Percentiles rank a stretch among this genome's conserved stretches.
These are phyloP conservation scores for Salticus scenicus DNA, from an alignment of 2,888 invertebrate species.

Conservation along the genomic window DNA sequence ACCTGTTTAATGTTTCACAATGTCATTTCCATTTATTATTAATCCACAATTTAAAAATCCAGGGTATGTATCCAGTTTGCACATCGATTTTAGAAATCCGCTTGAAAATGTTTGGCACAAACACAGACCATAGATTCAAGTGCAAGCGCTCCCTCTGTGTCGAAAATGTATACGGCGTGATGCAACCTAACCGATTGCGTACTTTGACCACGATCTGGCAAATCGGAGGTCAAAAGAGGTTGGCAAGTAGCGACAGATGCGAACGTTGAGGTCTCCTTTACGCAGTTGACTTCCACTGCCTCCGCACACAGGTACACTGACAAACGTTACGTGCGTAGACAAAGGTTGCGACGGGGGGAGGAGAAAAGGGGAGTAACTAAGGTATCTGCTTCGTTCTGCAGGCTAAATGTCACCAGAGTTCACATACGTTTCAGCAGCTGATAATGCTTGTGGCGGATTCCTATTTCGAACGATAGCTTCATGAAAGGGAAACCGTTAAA, in stretches of 20 bases:
- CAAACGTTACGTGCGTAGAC: constrained; percentile 64
- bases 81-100: not conserved
- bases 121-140: not conserved
- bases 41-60: not conserved
- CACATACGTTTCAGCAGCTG: constrained; percentile 59
- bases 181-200: constrained; percentile 36
- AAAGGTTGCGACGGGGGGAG: constrained; percentile 47
- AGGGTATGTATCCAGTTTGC: not conserved
- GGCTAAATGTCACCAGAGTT: constrained; percentile 65
- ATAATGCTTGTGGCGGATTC: constrained; percentile 31
- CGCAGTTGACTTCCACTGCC: constrained; percentile 43
- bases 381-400: constrained; percentile 52
- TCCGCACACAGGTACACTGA: constrained; percentile 63
- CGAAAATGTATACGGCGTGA: not conserved
- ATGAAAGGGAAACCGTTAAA: not conserved
- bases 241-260: constrained; percentile 44
- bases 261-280: constrained; percentile 36
- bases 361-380: constrained; percentile 28
- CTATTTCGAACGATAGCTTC: not conserved
- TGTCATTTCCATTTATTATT: no score
- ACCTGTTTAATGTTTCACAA: no score
- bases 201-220: constrained; percentile 60
- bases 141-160: constrained; percentile 1
- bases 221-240: constrained; percentile 61
- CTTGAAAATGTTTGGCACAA: not conserved